Conservation (phyloP, 2,797 vertebrate genomes). For the Chaunax sp. region DNA sequence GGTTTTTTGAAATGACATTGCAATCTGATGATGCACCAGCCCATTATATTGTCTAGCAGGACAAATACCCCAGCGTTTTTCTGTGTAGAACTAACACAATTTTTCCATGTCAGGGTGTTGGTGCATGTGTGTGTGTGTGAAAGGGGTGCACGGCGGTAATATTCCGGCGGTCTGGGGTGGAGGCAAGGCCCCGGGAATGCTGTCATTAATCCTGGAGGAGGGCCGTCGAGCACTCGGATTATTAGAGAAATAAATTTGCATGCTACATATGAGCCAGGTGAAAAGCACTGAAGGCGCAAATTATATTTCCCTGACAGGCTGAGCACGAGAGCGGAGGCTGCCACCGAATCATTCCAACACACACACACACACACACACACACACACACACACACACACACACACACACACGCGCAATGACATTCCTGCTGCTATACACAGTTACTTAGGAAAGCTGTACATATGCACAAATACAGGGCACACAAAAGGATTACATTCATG, state of each 20-base stretch:
- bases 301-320: constrained; percentile 80
- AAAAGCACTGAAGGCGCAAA: constrained; percentile 96
- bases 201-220: constrained; percentile 99
- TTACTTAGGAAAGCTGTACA: constrained; percentile 62
- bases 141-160: constrained; percentile 84
- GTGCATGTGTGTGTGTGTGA: constrained; percentile 39
- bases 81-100: constrained; percentile 99
- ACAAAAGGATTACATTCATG: constrained; percentile 53
- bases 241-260: constrained; percentile 99
- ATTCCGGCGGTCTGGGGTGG: constrained; percentile 91
- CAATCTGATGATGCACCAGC: constrained; percentile 99
- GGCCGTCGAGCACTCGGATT: constrained; percentile 98
- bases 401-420: constrained; percentile 60
- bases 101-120: constrained; percentile 95
- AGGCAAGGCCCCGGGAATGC: constrained; percentile 92
- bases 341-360: constrained; percentile 59
- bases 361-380: constrained; percentile 38
- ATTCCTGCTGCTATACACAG: constrained; percentile 55
- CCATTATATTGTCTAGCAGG: constrained; percentile 99
- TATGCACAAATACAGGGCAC: constrained; percentile 46
- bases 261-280: constrained; percentile 99
- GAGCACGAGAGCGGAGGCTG: constrained; percentile 69
- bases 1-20: constrained; percentile 99
- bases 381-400: constrained; percentile 33
- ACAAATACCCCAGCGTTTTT: constrained; percentile 99